Evolutionary conservation across 1,140 invertebrate species (phyloP).

Genomic region (Melanaphis sacchari): DNA sequence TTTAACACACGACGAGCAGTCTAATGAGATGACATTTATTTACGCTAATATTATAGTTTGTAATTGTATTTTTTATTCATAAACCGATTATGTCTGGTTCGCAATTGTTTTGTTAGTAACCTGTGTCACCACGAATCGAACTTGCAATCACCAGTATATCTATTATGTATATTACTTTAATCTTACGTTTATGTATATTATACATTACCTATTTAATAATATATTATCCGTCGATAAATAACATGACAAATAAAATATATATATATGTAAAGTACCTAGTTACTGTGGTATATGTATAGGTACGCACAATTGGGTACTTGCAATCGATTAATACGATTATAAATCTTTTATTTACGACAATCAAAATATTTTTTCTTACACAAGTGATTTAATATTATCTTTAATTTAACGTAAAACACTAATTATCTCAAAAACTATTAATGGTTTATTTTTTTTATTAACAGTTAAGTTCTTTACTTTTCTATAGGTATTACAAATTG

Average conservation of each 20-base stretch:
- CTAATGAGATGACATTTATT: neutral
- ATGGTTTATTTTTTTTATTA: too few species aligned
- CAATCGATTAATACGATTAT: neutral
- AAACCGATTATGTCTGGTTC: neutral
- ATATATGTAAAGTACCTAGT: too few species aligned
- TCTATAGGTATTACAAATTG: too few species aligned
- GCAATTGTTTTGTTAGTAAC: neutral
- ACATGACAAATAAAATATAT: neutral
- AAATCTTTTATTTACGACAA: neutral
- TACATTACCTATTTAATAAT: too few species aligned
- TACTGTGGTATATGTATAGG: neutral
- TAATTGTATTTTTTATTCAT: neutral
- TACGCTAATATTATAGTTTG: neutral
- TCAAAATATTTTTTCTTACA: neutral
- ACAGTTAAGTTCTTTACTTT: too few species aligned
- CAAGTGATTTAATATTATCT: neutral
- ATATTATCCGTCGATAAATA: neutral
- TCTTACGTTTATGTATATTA: neutral
- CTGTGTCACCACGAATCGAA: neutral
- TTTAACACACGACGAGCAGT: neutral
- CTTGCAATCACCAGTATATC: neutral
- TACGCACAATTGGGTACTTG: neutral
- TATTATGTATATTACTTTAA: too few species aligned
- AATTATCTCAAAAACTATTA: too few species aligned
- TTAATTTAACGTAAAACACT: neutral